These are phyloP conservation scores for Aphodius granarius DNA, from an alignment of 2,888 invertebrate species.

Conservation along the genomic window DNA sequence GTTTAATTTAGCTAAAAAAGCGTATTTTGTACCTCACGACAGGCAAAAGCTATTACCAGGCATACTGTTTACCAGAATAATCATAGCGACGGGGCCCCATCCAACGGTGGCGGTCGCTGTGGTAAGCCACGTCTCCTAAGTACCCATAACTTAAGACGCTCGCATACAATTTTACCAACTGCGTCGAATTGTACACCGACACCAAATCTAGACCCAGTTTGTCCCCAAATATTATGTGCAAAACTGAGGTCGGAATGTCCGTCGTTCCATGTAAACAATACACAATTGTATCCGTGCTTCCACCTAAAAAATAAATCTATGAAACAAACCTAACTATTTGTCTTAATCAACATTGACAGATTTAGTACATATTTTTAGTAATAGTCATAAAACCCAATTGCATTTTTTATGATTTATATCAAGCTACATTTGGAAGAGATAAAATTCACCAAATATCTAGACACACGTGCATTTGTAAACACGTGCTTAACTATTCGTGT, in stretches of 20 bases:
- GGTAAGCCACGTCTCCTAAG: slow-evolving; percentile 78
- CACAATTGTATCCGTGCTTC: slow-evolving; percentile 78
- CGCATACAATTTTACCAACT: slow-evolving; percentile 67
- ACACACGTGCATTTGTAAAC: too few relatives aligned
- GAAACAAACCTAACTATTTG: not conserved
- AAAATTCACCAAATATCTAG: too few relatives aligned
- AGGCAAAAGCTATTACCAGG: too few relatives aligned
- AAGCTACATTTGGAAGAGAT: too few relatives aligned
- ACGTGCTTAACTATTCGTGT: too few relatives aligned
- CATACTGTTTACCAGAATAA: slow-evolving; percentile 62
- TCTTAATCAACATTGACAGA: too few relatives aligned
- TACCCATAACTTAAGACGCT: slow-evolving; percentile 84
- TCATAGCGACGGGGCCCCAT: slow-evolving; percentile 85
- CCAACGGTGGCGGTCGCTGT: slow-evolving; percentile 81
- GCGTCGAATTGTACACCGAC: slow-evolving; percentile 66
- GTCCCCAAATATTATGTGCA: slow-evolving; percentile 80
- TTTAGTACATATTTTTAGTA: too few relatives aligned
- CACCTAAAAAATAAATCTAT: slow-evolving; percentile 53
- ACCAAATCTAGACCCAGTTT: slow-evolving; percentile 74
- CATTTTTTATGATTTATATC: too few relatives aligned
- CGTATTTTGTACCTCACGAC: not conserved
- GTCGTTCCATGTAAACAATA: slow-evolving; percentile 79
- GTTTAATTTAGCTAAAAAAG: not conserved
- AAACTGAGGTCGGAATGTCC: slow-evolving; percentile 77
- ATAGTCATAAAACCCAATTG: too few relatives aligned